Evolutionary conservation across 2,888 invertebrate genomes (phyloP), one percentile per base, ranked within the genome.

Genomic region (Spodoptera exigua): DNA sequence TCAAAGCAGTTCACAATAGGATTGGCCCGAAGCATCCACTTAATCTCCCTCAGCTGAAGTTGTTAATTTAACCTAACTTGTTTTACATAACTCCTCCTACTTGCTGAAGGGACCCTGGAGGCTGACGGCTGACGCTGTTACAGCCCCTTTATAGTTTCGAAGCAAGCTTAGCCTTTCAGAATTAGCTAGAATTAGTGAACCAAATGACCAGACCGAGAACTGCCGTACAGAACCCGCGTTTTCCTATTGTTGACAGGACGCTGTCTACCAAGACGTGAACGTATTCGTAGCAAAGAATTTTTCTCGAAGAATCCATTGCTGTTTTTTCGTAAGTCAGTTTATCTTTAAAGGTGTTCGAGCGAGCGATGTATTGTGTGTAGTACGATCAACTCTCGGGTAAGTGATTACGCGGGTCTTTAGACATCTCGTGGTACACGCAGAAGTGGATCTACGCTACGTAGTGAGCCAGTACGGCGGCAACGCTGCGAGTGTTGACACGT

Each of bases 401-500:
- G 61, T 68, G 64, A 69, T 60, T 63, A 54, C 47, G 21, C 4
- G n/a, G 51, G 49, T 47, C 58, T 72, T 58, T 59, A 64, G 70
- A 76, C 58, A 59, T 65, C 66, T 68, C 53, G 57, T 47, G 54
- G 65, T 66, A 61, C 55, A 45, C 7, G 60, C 45, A 18, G 34
- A 61, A 57, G 59, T 78, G 46, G 79, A 79, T 76, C 65, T 70
- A 73, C 74, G 76, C 65, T 70, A 73, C 74, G 76, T 70, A 11
- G 14, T 47, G 63, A 75, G 83, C 75, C 88, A 91, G 91, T 91
- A 80, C 81, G 83, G 84, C 87, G 88, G 83, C 75, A 86, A 85
- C 89, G 87, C 81, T 84, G 71, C 70, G 63, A 64, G 76, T 71
- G 84, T 62, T 39, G 53, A 66, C 68, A 87, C 89, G 90, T 84